Evolutionary conservation across 2,888 invertebrate genomes (phyloP), one percentile per base, ranked within the genome.

Genomic region (Plebejus anna): DNA sequence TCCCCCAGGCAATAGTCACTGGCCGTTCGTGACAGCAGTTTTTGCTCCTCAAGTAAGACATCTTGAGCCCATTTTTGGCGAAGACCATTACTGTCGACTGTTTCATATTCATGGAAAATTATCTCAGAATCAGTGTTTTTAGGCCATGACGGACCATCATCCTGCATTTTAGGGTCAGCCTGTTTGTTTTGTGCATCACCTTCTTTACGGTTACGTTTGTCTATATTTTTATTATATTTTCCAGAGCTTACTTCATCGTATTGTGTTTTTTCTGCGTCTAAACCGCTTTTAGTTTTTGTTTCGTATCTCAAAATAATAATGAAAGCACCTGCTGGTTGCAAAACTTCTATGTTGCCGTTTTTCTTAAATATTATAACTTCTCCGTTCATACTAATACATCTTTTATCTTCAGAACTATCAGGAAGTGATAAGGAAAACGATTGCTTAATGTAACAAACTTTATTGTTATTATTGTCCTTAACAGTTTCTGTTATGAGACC

Each of bases 401-500:
- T 87, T 88, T 88, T 89, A 66, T 88, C 86, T 85, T 93, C 92
- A 75, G 88, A 82, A 3, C 83, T 75, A 59, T 86, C 61, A 4
- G 82, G 76, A 51, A 80, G 75, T 5, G 81, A 78, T 61, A 79
- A 78, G 59, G 86, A 73, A 80, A 87, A 85, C 81, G 83, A 88
- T 82, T 92, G 93, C 79, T 91, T 94, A 11, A 94, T 88, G 78
- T 93, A 91, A 61, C 89, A 89, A 77, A 94, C 84, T 75, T 80
- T 78, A 16, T 85, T 78, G 2, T 89, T 88, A 81, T 90, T 89
- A 4, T 83, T 79, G 79, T 88, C 86, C 81, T 92, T 84, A 32
- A 94, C 85, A 77, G 85, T 90, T 82, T 93, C 90, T 9, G 90
- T 90, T 9, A 92, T 85, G 55, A 90, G 85, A 1, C 94, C 94